Conservation (phyloP, 2,797 vertebrate genomes). For the Gobio occitaniae region DNA sequence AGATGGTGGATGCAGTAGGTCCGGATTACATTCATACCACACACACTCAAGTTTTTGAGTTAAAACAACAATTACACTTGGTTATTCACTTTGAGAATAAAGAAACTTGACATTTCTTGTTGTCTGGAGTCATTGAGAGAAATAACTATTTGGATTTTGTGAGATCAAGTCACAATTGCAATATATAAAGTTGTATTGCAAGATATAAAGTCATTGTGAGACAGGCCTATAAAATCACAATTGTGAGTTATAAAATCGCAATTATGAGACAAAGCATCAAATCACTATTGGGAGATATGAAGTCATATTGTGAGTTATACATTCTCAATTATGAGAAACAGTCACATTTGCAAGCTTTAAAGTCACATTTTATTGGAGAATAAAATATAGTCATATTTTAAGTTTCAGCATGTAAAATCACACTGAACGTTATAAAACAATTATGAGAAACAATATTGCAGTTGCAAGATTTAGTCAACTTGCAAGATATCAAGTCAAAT, state of each 20-base stretch:
- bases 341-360: too few species aligned
- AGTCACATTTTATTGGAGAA: background rate
- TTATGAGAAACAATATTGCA: background rate
- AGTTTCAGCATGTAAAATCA: background rate
- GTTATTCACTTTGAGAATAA: too few species aligned
- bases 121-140: background rate
- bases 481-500: background rate
- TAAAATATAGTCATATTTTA: background rate
- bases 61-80: too few species aligned
- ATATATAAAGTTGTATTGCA: background rate
- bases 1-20: too few species aligned
- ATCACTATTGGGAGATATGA: background rate
- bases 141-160: background rate
- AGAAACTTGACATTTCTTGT: too few species aligned
- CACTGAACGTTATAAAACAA: background rate
- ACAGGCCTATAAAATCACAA: background rate
- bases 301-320: background rate
- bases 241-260: background rate
- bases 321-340: background rate
- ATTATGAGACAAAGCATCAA: too few species aligned
- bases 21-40: too few species aligned
- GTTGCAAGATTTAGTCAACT: background rate
- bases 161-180: background rate
- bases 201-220: background rate
- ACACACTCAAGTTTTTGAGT: too few species aligned